Percentiles rank a stretch among this genome's conserved stretches.
Evolutionary conservation across 2,888 invertebrate genomes (phyloP).

Genomic region (Caenorhabditis japonica): DNA sequence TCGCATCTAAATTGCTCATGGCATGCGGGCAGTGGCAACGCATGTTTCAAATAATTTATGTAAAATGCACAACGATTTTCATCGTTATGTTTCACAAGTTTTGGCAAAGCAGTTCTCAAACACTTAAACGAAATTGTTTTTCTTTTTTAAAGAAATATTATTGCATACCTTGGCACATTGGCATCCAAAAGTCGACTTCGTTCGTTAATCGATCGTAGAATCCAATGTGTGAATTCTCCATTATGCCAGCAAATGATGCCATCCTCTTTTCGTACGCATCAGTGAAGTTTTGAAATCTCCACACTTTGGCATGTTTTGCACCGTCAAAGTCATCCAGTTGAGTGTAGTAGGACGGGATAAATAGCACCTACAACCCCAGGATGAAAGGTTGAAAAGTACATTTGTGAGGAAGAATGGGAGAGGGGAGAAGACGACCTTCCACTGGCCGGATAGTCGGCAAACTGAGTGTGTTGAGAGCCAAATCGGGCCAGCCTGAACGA

Average conservation of each 20-base stretch:
- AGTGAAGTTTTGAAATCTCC: slow-evolving; percentile 44
- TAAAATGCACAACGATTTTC: no score
- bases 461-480: slow-evolving; percentile 42
- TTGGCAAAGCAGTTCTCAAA: no score
- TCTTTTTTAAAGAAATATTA: neutral
- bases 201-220: slow-evolving; percentile 25
- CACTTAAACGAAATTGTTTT: neutral
- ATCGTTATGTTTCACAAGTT: no score
- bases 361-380: slow-evolving; percentile 47
- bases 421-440: slow-evolving; percentile 23
- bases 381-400: slow-evolving; percentile 10
- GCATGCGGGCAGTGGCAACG: neutral
- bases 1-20: neutral
- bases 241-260: slow-evolving; percentile 9
- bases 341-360: slow-evolving; percentile 43
- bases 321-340: slow-evolving; percentile 38
- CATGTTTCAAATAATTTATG: no score
- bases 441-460: slow-evolving; percentile 15
- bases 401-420: neutral
- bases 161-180: slow-evolving; percentile 38
- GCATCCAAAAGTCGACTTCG: slow-evolving; percentile 42
- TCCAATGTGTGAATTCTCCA: slow-evolving; percentile 39
- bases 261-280: slow-evolving; percentile 25
- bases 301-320: slow-evolving; percentile 49
- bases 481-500: slow-evolving; percentile 14